Conservation (phyloP, 2,113 vertebrate species). For the Ancistrus triradiatus region DNA sequence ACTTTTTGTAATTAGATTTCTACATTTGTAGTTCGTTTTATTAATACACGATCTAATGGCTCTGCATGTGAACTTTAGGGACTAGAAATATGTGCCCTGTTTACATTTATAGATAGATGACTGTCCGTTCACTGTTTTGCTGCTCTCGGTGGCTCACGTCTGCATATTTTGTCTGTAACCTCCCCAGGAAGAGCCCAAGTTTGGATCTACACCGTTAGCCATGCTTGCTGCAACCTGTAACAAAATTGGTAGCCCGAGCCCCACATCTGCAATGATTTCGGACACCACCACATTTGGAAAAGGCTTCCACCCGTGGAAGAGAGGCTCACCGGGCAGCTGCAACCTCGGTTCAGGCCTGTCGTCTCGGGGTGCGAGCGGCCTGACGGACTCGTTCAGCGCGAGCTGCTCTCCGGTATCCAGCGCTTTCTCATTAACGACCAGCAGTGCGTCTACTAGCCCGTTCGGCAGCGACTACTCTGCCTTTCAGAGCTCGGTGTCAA, state of each 20-base stretch:
- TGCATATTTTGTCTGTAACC: too few species aligned
- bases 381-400: conserved; percentile 73
- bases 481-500: conserved; percentile 73
- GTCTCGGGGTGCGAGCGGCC: conserved; percentile 66
- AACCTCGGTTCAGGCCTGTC: conserved; percentile 68
- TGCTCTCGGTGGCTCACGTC: too few species aligned
- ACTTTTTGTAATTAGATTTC: too few species aligned
- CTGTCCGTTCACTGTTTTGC: too few species aligned
- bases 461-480: conserved; percentile 85
- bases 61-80: too few species aligned
- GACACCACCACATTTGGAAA: conserved; percentile 79
- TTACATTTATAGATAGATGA: too few species aligned
- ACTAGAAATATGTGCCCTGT: too few species aligned
- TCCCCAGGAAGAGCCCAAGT: conserved; percentile 85
- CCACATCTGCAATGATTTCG: conserved; percentile 79
- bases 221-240: conserved; percentile 95
- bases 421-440: conserved; percentile 81
- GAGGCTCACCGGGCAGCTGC: conserved; percentile 63
- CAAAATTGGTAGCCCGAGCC: conserved; percentile 85
- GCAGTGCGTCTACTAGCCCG: conserved; percentile 69
- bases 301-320: conserved; percentile 90
- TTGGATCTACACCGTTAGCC: conserved; percentile 88
- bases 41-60: too few species aligned
- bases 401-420: conserved; percentile 76
- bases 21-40: too few species aligned